Evolutionary conservation across 2,888 invertebrate genomes (phyloP).

Genomic region (Cheilosia scutellata): DNA sequence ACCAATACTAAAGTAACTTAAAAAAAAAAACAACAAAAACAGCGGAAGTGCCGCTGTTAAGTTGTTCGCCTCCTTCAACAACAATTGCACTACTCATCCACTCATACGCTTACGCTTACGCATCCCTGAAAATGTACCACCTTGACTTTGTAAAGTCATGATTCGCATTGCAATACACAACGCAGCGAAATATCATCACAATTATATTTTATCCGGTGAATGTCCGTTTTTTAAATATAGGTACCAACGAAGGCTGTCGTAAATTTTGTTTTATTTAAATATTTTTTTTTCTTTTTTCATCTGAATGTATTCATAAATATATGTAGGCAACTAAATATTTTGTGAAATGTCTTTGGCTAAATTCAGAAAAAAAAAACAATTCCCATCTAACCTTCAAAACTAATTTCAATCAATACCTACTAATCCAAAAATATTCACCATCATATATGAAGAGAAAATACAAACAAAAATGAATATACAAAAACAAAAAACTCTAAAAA

Average conservation of each 20-base stretch:
- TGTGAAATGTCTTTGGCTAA: constrained; percentile 56
- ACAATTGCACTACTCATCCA: not conserved
- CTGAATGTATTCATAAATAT: constrained; percentile 3
- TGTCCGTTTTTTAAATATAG: constrained; percentile 57
- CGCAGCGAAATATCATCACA: constrained; percentile 41
- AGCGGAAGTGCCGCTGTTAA: not conserved
- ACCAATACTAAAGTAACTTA: not conserved
- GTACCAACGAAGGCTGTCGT: constrained; percentile 54
- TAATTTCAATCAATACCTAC: constrained; percentile 65
- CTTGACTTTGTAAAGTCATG: constrained; percentile 71
- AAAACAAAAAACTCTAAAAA: constrained; percentile 34
- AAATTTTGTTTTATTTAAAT: constrained; percentile 31
- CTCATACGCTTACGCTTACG: no score
- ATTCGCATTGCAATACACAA: constrained; percentile 34
- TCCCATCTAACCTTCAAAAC: constrained; percentile 60
- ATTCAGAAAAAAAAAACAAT: constrained; percentile 20
- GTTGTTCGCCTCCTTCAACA: constrained; percentile 13
- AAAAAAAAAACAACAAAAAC: no score
- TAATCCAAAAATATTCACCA: constrained; percentile 65
- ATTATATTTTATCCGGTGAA: constrained; percentile 60
- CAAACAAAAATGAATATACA: not conserved
- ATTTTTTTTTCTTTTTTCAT: constrained; percentile 19
- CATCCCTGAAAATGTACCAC: constrained; percentile 51
- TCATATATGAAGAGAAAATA: constrained; percentile 38
- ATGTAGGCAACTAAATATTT: constrained; percentile 12